These are phyloP conservation scores for Zingel zingel DNA, from an alignment of 2,113 vertebrate species.

Conservation along the genomic window DNA sequence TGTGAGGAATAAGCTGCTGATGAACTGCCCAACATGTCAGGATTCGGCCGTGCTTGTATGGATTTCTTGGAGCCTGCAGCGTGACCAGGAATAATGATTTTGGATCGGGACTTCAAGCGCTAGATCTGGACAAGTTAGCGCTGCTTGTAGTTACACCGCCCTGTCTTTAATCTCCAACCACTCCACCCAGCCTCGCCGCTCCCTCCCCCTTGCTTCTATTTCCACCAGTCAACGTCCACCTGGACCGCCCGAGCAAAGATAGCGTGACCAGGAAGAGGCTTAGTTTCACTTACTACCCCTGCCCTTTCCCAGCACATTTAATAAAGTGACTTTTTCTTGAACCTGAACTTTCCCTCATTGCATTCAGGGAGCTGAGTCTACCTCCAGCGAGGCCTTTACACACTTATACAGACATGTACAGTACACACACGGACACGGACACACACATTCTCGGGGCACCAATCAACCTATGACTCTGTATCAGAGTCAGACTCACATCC, in stretches of 20 bases:
- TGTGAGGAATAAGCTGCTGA: slow-evolving; percentile 31
- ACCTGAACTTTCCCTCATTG: slow-evolving; percentile 57
- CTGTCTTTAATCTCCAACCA: slow-evolving; percentile 53
- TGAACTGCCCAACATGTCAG: slow-evolving; percentile 29
- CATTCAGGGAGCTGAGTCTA: slow-evolving; percentile 37
- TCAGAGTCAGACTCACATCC: slow-evolving; percentile 72
- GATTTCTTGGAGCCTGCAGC: slow-evolving; percentile 57
- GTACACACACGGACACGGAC: neutral
- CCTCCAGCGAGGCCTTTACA: slow-evolving; percentile 13
- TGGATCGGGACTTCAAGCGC: slow-evolving; percentile 35
- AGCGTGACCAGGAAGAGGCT: slow-evolving; percentile 58
- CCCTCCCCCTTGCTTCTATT: neutral
- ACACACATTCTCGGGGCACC: slow-evolving; percentile 38
- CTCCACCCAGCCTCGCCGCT: neutral
- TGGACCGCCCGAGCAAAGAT: slow-evolving; percentile 18
- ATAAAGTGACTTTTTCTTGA: slow-evolving; percentile 64
- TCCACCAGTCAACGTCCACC: neutral
- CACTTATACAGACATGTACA: neutral
- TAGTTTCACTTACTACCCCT: slow-evolving; percentile 66
- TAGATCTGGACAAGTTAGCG: slow-evolving; percentile 56
- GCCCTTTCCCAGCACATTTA: slow-evolving; percentile 58
- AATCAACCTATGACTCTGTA: slow-evolving; percentile 72
- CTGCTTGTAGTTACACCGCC: slow-evolving; percentile 63
- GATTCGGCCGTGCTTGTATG: slow-evolving; percentile 19
- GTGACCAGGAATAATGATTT: slow-evolving; percentile 64